Percentiles rank a stretch among this genome's conserved stretches.
These are phyloP conservation scores for Bothrops jararaca DNA, from an alignment of 2,113 vertebrate species.

Conservation along the genomic window DNA sequence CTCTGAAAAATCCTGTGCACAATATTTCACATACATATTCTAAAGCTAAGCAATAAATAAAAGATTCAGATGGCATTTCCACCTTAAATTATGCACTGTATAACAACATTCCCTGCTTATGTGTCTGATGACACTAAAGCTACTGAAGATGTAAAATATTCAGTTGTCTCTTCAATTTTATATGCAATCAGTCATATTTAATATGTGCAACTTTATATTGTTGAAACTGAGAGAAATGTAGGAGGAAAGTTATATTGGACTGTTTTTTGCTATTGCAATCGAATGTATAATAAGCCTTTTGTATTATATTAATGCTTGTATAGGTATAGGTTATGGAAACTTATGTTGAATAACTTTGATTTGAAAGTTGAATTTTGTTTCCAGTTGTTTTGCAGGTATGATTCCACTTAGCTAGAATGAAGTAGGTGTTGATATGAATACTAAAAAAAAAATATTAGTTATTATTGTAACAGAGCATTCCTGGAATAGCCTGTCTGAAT, in stretches of 20 bases:
- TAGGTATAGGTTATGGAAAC: neutral
- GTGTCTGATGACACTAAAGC: neutral
- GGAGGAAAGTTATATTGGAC: neutral
- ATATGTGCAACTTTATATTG: slow-evolving; percentile 4
- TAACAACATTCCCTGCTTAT: neutral
- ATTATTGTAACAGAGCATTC: neutral
- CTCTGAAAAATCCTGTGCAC: neutral
- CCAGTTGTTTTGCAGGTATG: neutral
- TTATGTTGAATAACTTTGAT: neutral
- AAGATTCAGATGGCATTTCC: neutral
- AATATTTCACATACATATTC: neutral
- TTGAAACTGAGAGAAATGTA: neutral
- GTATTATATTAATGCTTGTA: neutral
- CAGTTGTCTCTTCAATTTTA: slow-evolving; percentile 13
- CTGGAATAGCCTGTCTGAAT: neutral
- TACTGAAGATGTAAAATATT: slow-evolving; percentile 10
- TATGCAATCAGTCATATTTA: slow-evolving; percentile 4
- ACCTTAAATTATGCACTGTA: neutral
- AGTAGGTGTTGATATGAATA: neutral
- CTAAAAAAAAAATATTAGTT: neutral
- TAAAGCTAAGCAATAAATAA: slow-evolving; percentile 5
- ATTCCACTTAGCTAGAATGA: neutral
- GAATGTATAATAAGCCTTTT: slow-evolving; percentile 9
- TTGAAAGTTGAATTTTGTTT: neutral
- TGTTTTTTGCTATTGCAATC: neutral